Base-by-base conservation (phyloP, 1,140 invertebrate genomes). In the Zaprionus inermis region DNA sequence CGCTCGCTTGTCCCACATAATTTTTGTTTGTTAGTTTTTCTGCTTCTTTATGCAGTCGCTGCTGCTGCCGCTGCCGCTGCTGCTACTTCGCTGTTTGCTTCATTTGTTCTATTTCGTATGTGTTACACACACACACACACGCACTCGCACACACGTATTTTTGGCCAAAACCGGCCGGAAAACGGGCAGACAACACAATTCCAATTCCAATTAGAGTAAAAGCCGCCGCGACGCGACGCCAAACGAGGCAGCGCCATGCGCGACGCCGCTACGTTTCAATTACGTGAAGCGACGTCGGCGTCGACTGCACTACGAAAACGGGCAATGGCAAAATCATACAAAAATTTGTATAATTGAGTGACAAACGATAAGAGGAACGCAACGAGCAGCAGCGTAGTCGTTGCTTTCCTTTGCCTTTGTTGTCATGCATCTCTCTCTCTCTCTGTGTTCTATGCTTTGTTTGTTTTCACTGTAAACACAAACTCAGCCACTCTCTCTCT, bases 21-120 rank as follows among this genome's bases (percentile, higher is more conserved):
- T 83, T 83, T 86, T 88, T 88, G 77, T 89, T 89, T 80, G 80
- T 89, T 88, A 78, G 81, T 84, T 84, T 84, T 85, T 84, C 81
- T 81, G 69, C 78, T 84, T 72, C 81, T 85, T 68, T 18, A 72
- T 69, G 72, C 65, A 38, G 61, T 55, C 64, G 57, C 32, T 11
- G 57, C 34, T 7, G 41, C 41, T 34, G 55, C 58, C 61, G 63
- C 46, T 66, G 36, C n/a, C 9, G 34, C 30, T 30, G 28, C 51
- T 5, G 20, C 24, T 74, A 44, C 34, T 34, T 60, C 30, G 78
- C 30, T 82, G 74, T 64, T 51, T 66, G 66, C 61, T 76, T 76
- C 38, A 72, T 72, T 63, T 80, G 84, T 88, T 88, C 84, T 89
- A 88, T 83, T 89, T 88, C 44, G 10, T 36, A 0, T 44, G 34